Conservation (phyloP, 2,888 invertebrate species). For the Ormyrus nitidulus region DNA sequence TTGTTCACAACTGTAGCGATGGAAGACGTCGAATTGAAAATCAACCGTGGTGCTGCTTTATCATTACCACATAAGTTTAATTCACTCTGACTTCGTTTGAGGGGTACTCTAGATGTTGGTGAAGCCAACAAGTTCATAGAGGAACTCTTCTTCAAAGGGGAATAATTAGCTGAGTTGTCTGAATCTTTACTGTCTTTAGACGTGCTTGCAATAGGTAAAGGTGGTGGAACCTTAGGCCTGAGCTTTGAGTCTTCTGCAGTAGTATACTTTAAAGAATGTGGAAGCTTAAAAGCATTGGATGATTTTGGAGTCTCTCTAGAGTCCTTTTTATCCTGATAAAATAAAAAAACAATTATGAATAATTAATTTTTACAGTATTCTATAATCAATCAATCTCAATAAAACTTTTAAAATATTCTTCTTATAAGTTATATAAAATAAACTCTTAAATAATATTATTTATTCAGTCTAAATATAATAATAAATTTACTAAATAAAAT, state of each 20-base stretch:
- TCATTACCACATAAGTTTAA: slow-evolving; percentile 68
- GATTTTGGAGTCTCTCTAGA: slow-evolving; percentile 58
- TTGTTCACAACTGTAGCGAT: slow-evolving; percentile 73
- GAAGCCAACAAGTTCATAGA: slow-evolving; percentile 70
- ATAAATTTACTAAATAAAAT: background rate
- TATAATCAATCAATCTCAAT: background rate
- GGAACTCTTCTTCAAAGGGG: slow-evolving; percentile 68
- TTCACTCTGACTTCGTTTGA: slow-evolving; percentile 73
- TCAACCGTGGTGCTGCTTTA: slow-evolving; percentile 61
- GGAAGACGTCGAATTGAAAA: slow-evolving; percentile 73
- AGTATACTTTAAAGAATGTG: slow-evolving; percentile 48
- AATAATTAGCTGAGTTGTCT: background rate
- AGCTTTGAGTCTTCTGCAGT: slow-evolving; percentile 42
- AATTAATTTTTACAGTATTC: background rate
- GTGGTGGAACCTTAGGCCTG: background rate
- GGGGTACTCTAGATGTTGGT: slow-evolving; percentile 58
- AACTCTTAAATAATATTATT: background rate
- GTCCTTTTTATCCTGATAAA: slow-evolving; percentile 8
- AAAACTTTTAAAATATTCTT: background rate
- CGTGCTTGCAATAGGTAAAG: background rate
- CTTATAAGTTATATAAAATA: background rate
- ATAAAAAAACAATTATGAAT: too few species aligned
- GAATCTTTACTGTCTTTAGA: background rate
- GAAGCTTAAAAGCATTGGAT: slow-evolving; percentile 58
- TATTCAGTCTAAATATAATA: background rate